These are phyloP conservation scores for Pteropus alecto DNA, from an alignment of 2,113 vertebrate species.

Conservation along the genomic window DNA sequence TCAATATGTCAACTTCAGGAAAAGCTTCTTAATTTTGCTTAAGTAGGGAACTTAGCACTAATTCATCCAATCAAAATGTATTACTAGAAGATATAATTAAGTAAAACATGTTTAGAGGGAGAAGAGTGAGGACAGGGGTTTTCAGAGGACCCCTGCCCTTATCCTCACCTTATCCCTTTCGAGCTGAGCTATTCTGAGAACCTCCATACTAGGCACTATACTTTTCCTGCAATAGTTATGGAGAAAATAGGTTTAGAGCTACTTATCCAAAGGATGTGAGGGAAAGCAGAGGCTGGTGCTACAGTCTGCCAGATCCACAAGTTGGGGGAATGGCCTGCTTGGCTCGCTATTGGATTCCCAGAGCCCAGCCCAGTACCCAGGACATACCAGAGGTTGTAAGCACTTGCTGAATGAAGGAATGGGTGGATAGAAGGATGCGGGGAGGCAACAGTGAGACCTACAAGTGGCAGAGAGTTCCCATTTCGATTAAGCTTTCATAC, in stretches of 20 bases:
- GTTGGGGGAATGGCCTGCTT: neutral
- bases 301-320: neutral
- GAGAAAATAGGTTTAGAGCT: neutral
- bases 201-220: neutral
- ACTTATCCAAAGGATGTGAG: neutral
- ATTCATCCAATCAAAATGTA: neutral
- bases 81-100: neutral
- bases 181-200: neutral
- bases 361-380: no score
- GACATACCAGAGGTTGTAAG: neutral
- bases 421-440: neutral
- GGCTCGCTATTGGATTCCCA: neutral
- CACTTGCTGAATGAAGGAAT: neutral
- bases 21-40: conserved; percentile 24
- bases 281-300: neutral
- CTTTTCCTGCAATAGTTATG: neutral
- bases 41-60: neutral
- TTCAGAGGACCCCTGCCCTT: neutral
- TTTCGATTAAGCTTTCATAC: neutral
- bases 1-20: neutral
- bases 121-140: neutral
- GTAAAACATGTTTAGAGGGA: neutral
- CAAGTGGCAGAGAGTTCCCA: neutral
- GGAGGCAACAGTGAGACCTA: neutral
- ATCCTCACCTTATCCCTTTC: neutral